These are phyloP conservation scores for Spilarctia lutea DNA, from an alignment of 2,888 invertebrate species.

Conservation along the genomic window DNA sequence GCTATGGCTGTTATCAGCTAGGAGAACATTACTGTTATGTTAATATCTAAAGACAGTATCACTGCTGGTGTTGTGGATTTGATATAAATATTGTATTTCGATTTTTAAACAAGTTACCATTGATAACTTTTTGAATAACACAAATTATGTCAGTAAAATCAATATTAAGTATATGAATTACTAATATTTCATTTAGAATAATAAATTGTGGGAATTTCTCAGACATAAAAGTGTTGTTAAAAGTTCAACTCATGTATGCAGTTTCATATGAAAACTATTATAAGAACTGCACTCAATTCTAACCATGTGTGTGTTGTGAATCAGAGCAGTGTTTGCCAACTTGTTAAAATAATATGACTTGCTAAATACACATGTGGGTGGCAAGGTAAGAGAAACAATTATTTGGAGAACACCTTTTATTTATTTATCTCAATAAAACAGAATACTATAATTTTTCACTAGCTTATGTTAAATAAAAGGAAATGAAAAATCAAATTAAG, in stretches of 20 bases:
- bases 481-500: conserved; percentile 70
- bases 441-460: conserved; percentile 84
- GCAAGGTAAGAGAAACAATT: conserved; percentile 69
- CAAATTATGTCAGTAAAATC: too few relatives aligned
- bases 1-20: too few relatives aligned
- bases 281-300: conserved; percentile 11
- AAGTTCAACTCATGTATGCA: neutral
- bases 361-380: conserved; percentile 66
- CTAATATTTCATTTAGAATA: too few relatives aligned
- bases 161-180: too few relatives aligned
- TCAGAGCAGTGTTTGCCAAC: conserved; percentile 65
- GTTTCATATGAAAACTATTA: neutral
- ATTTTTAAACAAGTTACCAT: too few relatives aligned
- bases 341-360: conserved; percentile 76
- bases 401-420: conserved; percentile 81
- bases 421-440: conserved; percentile 85
- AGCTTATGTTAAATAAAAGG: conserved; percentile 79
- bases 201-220: neutral
- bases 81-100: too few relatives aligned
- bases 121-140: too few relatives aligned
- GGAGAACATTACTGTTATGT: too few relatives aligned
- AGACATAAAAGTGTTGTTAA: neutral
- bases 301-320: conserved; percentile 42
- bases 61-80: too few relatives aligned
- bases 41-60: too few relatives aligned